Base-by-base conservation (phyloP, 2,888 invertebrate genomes). In the Gryllus longicercus region DNA sequence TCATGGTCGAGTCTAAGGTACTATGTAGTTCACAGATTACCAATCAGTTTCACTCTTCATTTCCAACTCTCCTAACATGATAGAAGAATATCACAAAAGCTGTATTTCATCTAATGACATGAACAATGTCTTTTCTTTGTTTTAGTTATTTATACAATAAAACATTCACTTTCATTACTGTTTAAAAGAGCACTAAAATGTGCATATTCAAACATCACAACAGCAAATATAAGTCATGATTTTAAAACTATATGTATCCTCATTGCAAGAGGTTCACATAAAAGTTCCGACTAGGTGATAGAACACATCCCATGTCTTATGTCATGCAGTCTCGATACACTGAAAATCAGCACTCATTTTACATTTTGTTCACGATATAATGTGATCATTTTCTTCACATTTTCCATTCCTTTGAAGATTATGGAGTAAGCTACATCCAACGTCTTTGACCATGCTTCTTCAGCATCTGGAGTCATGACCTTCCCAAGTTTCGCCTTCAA, bases 371-470 rank as follows among this genome's bases (percentile, higher is more conserved):
- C 50, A 18, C 21, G n/a, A 21, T 77, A 49, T 77, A 21, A n/a
- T 21, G 50, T 11, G 63, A 18, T 63, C 16, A 63, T n/a, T 63
- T 63, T 63, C 63, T 63, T 63, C 63, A 63, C 63, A 63, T 63
- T 63, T n/a, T 87, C 78, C 82, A 82, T 25, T 16, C 81, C 83
- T 80, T 85, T 84, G 79, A 84, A 85, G 25, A 88, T 85, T 80
- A 85, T 85, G 49, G 83, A 83, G 83, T 86, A 85, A 4, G 85
- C 85, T 1, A 86, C 86, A 50, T 87, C 86, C 80, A 89, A 82
- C 10, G 87, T 86, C 83, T 88, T 88, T 78, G 84, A 85, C 89
- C 89, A 89, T 8, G 89, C 88, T 38, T 86, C 86, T 16, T 85
- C 85, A 2, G 86, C 86, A 82, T 87, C 87, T 78, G 86, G 83